phyloP scores from a whole-genome alignment of 2,113 vertebrate species.

The Neotragus pygmaeus region DNA sequence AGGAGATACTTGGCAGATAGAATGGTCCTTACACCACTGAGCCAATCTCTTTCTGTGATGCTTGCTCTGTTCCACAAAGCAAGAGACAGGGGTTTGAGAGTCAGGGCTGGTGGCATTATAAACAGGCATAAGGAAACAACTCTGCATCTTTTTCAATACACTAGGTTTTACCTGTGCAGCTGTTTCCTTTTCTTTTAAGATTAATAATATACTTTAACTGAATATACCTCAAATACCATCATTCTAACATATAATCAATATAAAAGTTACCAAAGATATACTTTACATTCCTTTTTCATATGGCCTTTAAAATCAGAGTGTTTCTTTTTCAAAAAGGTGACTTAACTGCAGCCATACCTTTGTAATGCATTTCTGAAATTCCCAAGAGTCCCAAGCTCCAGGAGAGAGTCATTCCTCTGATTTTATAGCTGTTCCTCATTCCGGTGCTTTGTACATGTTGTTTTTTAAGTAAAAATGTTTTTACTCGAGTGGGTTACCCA shows the following conservation, averaged over 20 bases:
- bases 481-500: neutral
- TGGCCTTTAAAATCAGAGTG: neutral
- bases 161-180: neutral
- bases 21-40: neutral
- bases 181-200: neutral
- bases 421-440: neutral
- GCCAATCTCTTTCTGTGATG: neutral
- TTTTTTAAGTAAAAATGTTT: slow-evolving; percentile 25
- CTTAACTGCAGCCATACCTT: neutral
- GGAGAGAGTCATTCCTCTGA: neutral
- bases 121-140: neutral
- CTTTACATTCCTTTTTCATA: neutral
- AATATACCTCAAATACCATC: neutral
- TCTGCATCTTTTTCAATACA: neutral
- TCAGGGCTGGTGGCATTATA: neutral
- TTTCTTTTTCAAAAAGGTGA: neutral
- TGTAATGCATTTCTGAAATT: neutral
- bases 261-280: neutral
- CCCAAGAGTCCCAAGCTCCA: neutral
- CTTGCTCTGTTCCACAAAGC: neutral
- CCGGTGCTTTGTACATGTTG: neutral
- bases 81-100: neutral
- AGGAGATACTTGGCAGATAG: neutral
- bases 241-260: neutral
- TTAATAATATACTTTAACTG: neutral